Base-by-base conservation (phyloP, 2,888 invertebrate genomes). In the Itoplectis maculator region DNA sequence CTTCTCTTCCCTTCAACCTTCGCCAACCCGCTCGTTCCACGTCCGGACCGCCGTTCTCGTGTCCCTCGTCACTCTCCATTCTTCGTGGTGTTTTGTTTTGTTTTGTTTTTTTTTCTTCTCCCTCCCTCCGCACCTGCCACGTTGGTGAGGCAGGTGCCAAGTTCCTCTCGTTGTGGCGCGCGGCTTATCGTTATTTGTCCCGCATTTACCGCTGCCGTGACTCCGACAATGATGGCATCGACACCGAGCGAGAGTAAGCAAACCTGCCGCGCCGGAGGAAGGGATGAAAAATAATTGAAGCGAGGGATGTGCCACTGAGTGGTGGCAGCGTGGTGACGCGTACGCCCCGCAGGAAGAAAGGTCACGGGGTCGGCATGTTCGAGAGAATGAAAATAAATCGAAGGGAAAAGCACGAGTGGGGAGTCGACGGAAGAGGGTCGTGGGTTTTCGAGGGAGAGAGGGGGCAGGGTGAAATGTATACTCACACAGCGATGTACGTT, bases 371-470 rank as follows among this genome's bases (percentile, higher is more conserved):
- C 18, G 49, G n/a, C 35, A 69, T 42, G 54, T 37, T 79, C 68
- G 18, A 69, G 75, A 59, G 49, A 76, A 76, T 80, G 65, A 81
- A 65, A 80, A 75, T 80, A 65, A 65, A 70, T 69, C 74, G 70
- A 40, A 63, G 74, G 42, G 23, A 68, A 29, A 29, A 59, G 35
- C 0, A 18, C 45, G 56, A 45, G 29, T n/a, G 56, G 2, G 2
- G 47, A 29, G 29, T 5, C n/a, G n/a, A n/a, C n/a, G n/a, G n/a
- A n/a, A n/a, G n/a, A n/a, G n/a, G n/a, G n/a, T n/a, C n/a, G n/a
- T n/a, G n/a, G n/a, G n/a, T n/a, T n/a, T n/a, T n/a, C n/a, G n/a
- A n/a, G n/a, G n/a, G n/a, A n/a, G 29, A 29, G 29, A 29, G 29
- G 29, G 29, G 45, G 11, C n/a, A n/a, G n/a, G n/a, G n/a, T n/a